Conservation (phyloP, 2,113 vertebrate genomes). For the Odontophorus gujanensis region DNA sequence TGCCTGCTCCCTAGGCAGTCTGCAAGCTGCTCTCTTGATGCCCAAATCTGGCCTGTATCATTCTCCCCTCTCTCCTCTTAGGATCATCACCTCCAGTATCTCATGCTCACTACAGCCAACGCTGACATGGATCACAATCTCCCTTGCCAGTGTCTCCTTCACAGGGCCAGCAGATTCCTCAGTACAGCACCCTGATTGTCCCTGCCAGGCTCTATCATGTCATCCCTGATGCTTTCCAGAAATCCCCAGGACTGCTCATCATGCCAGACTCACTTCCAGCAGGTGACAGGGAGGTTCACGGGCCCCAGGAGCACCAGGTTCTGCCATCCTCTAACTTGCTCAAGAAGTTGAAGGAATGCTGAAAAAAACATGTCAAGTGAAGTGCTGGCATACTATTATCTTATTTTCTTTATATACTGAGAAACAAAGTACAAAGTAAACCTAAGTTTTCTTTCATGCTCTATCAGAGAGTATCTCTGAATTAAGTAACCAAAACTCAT, state of each 20-base stretch:
- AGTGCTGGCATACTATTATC: background rate
- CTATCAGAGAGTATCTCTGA: background rate
- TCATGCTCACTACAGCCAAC: background rate
- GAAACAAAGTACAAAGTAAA: background rate
- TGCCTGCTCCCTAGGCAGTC: background rate
- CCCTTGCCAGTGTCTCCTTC: background rate
- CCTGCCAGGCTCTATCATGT: background rate
- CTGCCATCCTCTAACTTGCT: background rate
- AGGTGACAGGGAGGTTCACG: background rate
- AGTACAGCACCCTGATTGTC: background rate
- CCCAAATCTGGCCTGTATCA: background rate
- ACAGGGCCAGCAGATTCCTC: background rate
- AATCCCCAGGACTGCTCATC: background rate
- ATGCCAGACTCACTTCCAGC: background rate
- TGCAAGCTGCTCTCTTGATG: background rate
- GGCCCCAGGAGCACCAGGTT: background rate
- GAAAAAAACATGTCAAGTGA: background rate
- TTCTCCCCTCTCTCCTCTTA: background rate
- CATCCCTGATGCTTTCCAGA: background rate
- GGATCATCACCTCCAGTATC: background rate
- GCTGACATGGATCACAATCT: background rate
- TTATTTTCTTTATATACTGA: background rate
- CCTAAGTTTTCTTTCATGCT: background rate
- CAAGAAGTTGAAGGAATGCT: rapidly evolving
- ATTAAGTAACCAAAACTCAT: background rate